These are phyloP conservation scores for Lordiphosa andalusiaca DNA, from an alignment of 2,888 invertebrate genomes.

Conservation along the genomic window DNA sequence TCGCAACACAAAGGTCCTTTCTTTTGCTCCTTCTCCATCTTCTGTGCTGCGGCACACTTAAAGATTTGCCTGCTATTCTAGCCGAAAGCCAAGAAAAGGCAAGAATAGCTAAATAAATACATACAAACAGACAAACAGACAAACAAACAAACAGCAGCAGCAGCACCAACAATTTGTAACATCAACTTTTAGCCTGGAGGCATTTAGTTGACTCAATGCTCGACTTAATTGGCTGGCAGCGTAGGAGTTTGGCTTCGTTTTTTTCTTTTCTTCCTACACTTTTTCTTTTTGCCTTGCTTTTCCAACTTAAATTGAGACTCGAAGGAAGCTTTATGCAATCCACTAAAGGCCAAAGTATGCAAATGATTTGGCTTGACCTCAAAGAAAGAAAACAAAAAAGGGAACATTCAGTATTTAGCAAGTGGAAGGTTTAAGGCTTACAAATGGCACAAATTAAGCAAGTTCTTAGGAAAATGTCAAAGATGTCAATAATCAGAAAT, in stretches of 20 bases:
- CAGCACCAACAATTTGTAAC: constrained; percentile 44
- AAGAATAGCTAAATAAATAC: constrained; percentile 27
- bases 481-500: too few relatives aligned
- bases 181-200: constrained; percentile 41
- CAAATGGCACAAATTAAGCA: too few relatives aligned
- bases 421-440: too few relatives aligned
- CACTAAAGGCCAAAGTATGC: too few relatives aligned
- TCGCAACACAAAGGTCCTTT: constrained; percentile 3
- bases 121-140: too few relatives aligned
- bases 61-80: constrained; percentile 35
- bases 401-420: too few relatives aligned
- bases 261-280: not conserved
- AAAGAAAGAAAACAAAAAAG: too few relatives aligned
- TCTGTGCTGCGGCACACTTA: constrained; percentile 38
- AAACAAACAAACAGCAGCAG: constrained; percentile 19
- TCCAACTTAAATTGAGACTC: too few relatives aligned
- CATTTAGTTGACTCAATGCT: constrained; percentile 59
- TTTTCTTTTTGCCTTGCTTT: too few relatives aligned
- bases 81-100: constrained; percentile 32
- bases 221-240: constrained; percentile 52
- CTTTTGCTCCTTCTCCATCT: not conserved
- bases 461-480: too few relatives aligned
- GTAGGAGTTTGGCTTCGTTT: not conserved
- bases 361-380: too few relatives aligned
- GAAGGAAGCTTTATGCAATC: too few relatives aligned